Base-by-base conservation (phyloP, 2,797 vertebrate species). In the Enteromius unitaeniatus region DNA sequence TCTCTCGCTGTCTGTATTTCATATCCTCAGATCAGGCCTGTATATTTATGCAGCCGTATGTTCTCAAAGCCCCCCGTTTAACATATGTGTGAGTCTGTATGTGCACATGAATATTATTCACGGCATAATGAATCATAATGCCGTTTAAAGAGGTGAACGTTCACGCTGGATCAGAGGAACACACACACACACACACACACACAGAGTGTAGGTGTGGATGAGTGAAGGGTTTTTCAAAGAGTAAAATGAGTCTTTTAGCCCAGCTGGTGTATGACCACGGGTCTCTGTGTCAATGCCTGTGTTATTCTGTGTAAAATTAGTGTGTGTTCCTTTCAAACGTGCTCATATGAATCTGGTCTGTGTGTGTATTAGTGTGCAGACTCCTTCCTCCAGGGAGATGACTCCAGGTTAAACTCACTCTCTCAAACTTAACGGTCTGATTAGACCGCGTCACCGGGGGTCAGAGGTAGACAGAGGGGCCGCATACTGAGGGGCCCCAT, bases 81-180 rank as follows among this genome's bases (percentile, higher is more conserved):
- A 60, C 69, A 69, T 85, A 37, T 62, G 84, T 64, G 73, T 34
- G 58, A 47, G 37, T 62, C 65, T 75, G 81, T 42, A 51, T 82
- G 62, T 76, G 82, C 78, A 78, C 62, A 84, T 82, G 83, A 1
- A 81, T 88, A 89, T 93, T 92, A 95, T 94, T 94, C 93, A 91
- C 89, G 15, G 91, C 88, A 60, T 87, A 83, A 89, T 91, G 90
- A 91, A 93, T 94, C 92, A 94, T 93, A 94, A 94, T 90, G 89
- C 86, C 83, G 89, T 91, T 86, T 28, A 87, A 84, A 84, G 90
- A 94, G 92, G 92, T 93, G 93, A 92, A 88, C 55, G 86, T 80
- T 93, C 92, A 92, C 87, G 62, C 88, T 92, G 89, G 84, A 87
- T 91, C 86, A 60, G 79, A 42, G 13, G 87, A 78, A 34, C 31